Conservation (phyloP, 2,888 invertebrate genomes). For the Apoda limacodes region DNA sequence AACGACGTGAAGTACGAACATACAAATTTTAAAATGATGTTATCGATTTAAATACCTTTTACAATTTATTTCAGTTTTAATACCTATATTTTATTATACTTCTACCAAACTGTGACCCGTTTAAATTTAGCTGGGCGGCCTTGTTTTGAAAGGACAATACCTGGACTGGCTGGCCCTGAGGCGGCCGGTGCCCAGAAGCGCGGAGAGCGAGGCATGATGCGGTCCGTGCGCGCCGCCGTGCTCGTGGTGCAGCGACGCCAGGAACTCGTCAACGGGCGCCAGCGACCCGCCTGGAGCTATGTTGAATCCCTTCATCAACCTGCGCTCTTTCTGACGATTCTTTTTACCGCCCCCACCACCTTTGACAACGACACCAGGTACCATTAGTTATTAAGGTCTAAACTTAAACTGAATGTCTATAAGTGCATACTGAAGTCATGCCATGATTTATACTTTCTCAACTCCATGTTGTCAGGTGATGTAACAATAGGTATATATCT, state of each 20-base stretch:
- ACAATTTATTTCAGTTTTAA: no score
- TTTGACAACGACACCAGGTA: no score
- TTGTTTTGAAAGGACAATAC: no score
- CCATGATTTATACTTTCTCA: no score
- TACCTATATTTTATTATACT: no score
- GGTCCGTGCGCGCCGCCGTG: conserved; percentile 44
- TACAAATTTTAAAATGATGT: no score
- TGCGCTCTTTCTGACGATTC: conserved; percentile 91
- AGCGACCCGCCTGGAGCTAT: conserved; percentile 78
- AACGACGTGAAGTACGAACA: no score
- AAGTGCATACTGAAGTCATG: no score
- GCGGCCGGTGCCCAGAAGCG: conserved; percentile 75
- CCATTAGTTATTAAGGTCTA: neutral
- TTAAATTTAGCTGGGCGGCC: neutral
- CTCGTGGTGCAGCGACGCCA: conserved; percentile 78
- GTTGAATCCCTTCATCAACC: conserved; percentile 95
- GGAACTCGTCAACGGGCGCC: conserved; percentile 83
- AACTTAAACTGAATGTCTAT: neutral
- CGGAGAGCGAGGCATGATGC: conserved; percentile 64
- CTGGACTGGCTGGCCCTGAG: conserved; percentile 45
- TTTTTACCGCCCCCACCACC: conserved; percentile 90
- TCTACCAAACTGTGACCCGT: no score
- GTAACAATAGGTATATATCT: no score
- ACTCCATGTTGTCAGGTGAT: no score
- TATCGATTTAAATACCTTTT: no score